These are phyloP conservation scores for Caenorhabditis sp. DNA, from an alignment of 2,888 invertebrate genomes.

Conservation along the genomic window DNA sequence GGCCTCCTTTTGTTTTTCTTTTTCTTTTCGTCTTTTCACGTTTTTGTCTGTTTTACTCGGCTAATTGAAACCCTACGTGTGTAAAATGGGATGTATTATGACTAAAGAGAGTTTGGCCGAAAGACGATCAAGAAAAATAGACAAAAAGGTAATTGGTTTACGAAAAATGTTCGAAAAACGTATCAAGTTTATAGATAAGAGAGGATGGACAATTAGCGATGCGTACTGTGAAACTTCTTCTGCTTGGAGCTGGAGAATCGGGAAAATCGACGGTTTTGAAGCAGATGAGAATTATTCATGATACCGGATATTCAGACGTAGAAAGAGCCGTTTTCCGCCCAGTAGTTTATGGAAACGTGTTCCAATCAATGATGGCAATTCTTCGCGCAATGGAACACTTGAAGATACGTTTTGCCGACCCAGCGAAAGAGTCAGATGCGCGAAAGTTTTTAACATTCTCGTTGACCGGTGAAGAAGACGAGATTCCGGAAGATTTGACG, in stretches of 20 bases:
- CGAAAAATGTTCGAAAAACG: not conserved
- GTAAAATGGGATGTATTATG: not conserved
- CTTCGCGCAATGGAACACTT: conserved; percentile 26
- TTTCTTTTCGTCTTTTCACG: too few species aligned
- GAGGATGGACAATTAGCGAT: not conserved
- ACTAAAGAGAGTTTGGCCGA: not conserved
- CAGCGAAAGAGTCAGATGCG: conserved; percentile 16
- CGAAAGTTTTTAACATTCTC: conserved; percentile 17
- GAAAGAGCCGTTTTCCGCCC: not conserved
- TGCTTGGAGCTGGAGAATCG: not conserved
- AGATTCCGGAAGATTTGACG: conserved; percentile 13
- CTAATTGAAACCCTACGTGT: too few species aligned
- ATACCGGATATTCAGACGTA: not conserved
- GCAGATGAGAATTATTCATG: not conserved
- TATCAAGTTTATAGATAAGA: not conserved
- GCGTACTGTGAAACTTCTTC: not conserved
- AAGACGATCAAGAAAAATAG: not conserved
- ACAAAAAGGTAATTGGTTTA: not conserved
- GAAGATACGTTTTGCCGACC: conserved; percentile 10
- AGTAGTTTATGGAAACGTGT: not conserved
- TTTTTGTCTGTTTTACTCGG: too few species aligned
- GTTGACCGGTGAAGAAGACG: conserved; percentile 26
- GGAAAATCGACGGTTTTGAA: conserved; percentile 11
- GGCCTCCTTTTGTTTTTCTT: too few species aligned
- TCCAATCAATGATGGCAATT: conserved; percentile 23